These are phyloP conservation scores for Chrysolophus pictus DNA, from an alignment of 2,797 vertebrate species.

Conservation along the genomic window DNA sequence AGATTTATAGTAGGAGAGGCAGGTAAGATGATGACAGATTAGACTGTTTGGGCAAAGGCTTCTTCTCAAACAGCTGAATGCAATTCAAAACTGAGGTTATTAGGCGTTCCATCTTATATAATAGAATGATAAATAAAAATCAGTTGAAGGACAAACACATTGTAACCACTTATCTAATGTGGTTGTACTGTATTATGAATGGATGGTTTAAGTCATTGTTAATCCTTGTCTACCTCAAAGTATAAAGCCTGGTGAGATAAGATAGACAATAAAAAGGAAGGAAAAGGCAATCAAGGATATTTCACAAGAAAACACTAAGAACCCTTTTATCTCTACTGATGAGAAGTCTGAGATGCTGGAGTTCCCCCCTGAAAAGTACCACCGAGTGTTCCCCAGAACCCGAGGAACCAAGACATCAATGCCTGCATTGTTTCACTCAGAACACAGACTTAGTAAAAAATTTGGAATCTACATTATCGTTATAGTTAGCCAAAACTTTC, in stretches of 20 bases:
- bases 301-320: neutral
- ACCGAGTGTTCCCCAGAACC: neutral
- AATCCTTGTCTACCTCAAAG: neutral
- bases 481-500: neutral
- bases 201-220: neutral
- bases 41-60: neutral
- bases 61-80: neutral
- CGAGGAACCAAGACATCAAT: neutral
- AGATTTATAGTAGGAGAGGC: rapidly evolving
- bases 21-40: neutral
- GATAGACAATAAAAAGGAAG: neutral
- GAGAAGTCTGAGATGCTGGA: neutral
- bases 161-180: neutral
- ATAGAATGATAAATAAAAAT: neutral
- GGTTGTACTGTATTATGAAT: neutral
- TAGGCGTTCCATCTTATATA: neutral
- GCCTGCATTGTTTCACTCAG: neutral
- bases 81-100: neutral
- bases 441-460: neutral
- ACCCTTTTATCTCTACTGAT: neutral
- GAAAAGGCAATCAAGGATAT: neutral
- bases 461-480: neutral
- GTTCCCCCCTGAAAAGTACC: neutral
- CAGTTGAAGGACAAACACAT: neutral
- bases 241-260: neutral